These are phyloP conservation scores for Noctua comes DNA, from an alignment of 2,888 invertebrate genomes.

Conservation along the genomic window DNA sequence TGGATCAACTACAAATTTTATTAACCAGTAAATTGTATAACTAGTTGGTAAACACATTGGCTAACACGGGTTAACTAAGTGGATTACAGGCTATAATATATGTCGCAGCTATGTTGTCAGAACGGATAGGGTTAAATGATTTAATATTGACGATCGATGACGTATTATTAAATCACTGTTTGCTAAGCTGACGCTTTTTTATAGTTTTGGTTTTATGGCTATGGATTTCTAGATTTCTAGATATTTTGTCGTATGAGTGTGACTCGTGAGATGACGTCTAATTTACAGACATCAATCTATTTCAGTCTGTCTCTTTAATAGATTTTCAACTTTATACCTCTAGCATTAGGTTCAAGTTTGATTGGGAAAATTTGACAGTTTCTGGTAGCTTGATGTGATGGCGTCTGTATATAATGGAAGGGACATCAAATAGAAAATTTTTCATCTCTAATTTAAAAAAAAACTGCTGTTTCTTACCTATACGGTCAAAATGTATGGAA, in stretches of 20 bases:
- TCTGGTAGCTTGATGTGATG: too few relatives aligned
- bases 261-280: neutral
- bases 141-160: slow-evolving; percentile 8
- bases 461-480: neutral
- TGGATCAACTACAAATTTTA: slow-evolving; percentile 63
- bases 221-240: neutral
- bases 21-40: slow-evolving; percentile 66
- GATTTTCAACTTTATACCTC: too few relatives aligned
- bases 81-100: slow-evolving; percentile 44
- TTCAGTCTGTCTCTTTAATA: too few relatives aligned
- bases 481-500: neutral
- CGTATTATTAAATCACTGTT: neutral
- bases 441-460: too few relatives aligned
- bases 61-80: slow-evolving; percentile 60
- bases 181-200: neutral
- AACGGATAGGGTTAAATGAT: slow-evolving; percentile 17
- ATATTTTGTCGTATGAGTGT: neutral
- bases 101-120: slow-evolving; percentile 11
- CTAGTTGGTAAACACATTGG: slow-evolving; percentile 61
- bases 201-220: neutral
- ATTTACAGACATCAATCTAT: neutral
- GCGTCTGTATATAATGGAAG: too few relatives aligned
- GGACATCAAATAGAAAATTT: too few relatives aligned
- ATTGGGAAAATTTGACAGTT: too few relatives aligned
- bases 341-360: too few relatives aligned